Base-by-base conservation (phyloP, 2,888 invertebrate genomes). In the Aricia artaxerxes region DNA sequence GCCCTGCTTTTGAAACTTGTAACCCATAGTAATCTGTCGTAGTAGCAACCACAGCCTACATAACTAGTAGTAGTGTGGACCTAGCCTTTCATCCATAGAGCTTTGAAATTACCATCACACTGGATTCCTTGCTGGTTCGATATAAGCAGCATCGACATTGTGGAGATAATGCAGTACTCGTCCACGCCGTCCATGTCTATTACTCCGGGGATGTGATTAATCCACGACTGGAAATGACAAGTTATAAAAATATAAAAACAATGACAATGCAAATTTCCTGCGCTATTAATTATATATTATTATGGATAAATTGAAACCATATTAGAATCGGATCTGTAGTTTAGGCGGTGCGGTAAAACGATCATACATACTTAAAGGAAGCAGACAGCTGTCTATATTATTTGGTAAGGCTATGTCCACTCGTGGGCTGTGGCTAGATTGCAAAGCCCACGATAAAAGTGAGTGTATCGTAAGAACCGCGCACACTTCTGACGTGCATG, bases 101-200 rank as follows among this genome's bases (percentile, higher is more conserved):
- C 64, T 64, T 64, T 9, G 11, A 9, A 9, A 31, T 31, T 78
- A 94, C 95, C 95, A 82, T 95, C 95, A 81, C 95, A 95, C 82
- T 94, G 94, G 80, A 95, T 94, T 60, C 94, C 95, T 85, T 94
- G 95, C 82, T 94, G 94, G 81, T 95, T 94, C 4, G 92, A 94
- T 82, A 95, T 88, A 6, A 94, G 92, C 9, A 95, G 85, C 64
- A 86, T 88, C 64, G 87, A 90, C 61, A 88, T 82, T 13, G 95
- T 94, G 1, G 93, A 93, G 81, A 93, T 92, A 11, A 92, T 88
- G 79, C 94, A 94, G 80, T 93, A 95, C 83, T 94, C 94, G 16
- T 93, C 92, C 1, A 91, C 88, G 16, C 92, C 94, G 80, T 91
- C 91, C 93, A 95, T 94, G 81, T 94, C 94, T 60, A 92, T 89